A percentile compares a stretch with the other conserved stretches of the same genome.
These are phyloP conservation scores for Oophaga sylvatica DNA, from an alignment of 2,797 vertebrate genomes.

Conservation along the genomic window DNA sequence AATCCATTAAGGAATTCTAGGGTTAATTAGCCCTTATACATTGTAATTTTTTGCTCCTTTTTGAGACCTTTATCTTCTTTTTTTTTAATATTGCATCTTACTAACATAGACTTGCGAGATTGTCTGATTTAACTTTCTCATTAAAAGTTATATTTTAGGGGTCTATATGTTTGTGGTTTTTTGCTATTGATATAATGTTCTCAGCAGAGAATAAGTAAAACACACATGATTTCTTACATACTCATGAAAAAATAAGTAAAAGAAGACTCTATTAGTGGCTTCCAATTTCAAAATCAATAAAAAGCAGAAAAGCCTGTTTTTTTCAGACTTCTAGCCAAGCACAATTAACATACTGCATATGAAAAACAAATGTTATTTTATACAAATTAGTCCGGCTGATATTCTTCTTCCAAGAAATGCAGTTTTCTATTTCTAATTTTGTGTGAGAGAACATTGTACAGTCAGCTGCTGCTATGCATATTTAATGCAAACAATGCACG, in stretches of 20 bases:
- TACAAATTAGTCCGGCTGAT: conserved; percentile 7
- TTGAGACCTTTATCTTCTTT: too few relatives aligned
- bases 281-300: neutral
- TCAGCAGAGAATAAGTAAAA: neutral
- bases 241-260: conserved; percentile 14
- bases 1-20: too few relatives aligned
- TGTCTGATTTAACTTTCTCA: too few relatives aligned
- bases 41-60: too few relatives aligned
- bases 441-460: conserved; percentile 12
- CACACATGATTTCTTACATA: neutral
- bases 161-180: too few relatives aligned
- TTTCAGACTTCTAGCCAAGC: neutral
- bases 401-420: neutral
- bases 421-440: conserved; percentile 14
- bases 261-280: neutral
- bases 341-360: conserved; percentile 23
- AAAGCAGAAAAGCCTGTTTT: neutral
- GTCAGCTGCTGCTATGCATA: conserved; percentile 39
- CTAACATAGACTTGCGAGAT: too few relatives aligned
- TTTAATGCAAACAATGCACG: conserved; percentile 41
- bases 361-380: conserved; percentile 35
- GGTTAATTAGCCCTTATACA: too few relatives aligned
- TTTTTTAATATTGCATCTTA: too few relatives aligned
- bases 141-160: too few relatives aligned
- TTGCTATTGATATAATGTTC: neutral